Base-by-base conservation (phyloP, 2,888 invertebrate genomes). In the Perdita meconis region DNA sequence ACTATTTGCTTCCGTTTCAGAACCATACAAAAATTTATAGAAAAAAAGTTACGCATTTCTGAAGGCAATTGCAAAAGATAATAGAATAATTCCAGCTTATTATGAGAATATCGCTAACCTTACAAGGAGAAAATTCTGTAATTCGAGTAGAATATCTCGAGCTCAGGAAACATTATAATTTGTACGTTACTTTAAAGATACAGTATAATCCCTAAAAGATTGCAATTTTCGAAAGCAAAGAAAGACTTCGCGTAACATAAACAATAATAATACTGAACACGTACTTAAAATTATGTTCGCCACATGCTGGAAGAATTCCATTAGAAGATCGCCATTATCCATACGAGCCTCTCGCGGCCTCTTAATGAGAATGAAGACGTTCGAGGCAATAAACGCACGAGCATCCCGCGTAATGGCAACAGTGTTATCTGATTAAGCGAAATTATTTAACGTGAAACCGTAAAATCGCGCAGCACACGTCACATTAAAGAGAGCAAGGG, bases 361-460 rank as follows among this genome's bases (percentile, higher is more conserved):
- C 13, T 50, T 42, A 57, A 63, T 36, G 63, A 50, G 42, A 70
- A 53, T 74, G 42, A 74, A 57, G 68, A 47, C 44, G 30, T 59
- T 12, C 51, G 44, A 16, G 69, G 61, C 22, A 36, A 56, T 69
- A 65, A 61, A 51, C 26, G 50, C 57, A 6, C 30, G 36, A n/a
- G 12, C 8, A 30, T 51, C 26, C 47, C 24, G 16, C n/a, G 34
- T 16, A 57, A 59, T 42, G 53, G 63, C 64, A 73, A 81, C 81
- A 79, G 16, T 75, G 69, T 82, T 63, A 44, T 30, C 47, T 42
- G 72, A 77, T 73, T 55, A 70, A 82, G 73, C 26, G 40, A 70
- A 64, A 73, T 67, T 64, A 40, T 55, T 69, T 42, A 53, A 24
- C 47, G 55, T 40, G 16, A 63, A 69, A 69, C 47, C 64, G 73